Evolutionary conservation across 2,888 invertebrate genomes (phyloP).

Genomic region (Pachycephus smyrnensis): DNA sequence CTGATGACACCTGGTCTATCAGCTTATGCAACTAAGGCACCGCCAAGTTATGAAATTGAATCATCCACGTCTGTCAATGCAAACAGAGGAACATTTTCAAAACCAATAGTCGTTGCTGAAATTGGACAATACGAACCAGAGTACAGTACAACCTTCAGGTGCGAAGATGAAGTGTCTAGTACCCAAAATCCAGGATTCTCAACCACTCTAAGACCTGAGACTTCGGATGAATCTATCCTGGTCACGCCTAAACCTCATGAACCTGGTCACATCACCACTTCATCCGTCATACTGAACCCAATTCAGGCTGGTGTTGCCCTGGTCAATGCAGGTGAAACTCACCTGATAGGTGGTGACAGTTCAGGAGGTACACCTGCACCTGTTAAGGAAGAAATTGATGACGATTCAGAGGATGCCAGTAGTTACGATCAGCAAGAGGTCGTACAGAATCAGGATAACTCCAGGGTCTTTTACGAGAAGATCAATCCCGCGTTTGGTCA

Average conservation of each 20-base stretch:
- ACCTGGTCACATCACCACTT: slow-evolving; percentile 39
- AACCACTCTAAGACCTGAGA: not conserved
- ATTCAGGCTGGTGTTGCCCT: slow-evolving; percentile 59
- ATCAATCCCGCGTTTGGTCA: not conserved
- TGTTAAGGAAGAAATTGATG: slow-evolving; percentile 39
- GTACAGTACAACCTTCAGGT: slow-evolving; percentile 44
- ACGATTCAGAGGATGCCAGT: slow-evolving; percentile 33
- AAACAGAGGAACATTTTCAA: slow-evolving; percentile 36
- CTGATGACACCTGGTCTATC: slow-evolving; percentile 12
- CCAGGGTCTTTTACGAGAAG: not conserved
- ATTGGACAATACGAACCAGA: slow-evolving; percentile 29
- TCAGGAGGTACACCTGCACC: slow-evolving; percentile 28
- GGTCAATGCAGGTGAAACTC: slow-evolving; percentile 48
- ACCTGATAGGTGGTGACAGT: slow-evolving; percentile 34
- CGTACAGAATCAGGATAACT: not conserved
- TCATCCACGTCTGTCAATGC: slow-evolving; percentile 8
- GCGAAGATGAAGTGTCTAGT: slow-evolving; percentile 36
- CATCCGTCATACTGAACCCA: slow-evolving; percentile 51
- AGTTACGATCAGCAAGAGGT: not conserved
- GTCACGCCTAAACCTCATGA: slow-evolving; percentile 28
- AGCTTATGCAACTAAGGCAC: slow-evolving; percentile 19
- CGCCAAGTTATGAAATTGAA: slow-evolving; percentile 24
- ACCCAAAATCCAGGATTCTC: slow-evolving; percentile 14
- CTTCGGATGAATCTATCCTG: slow-evolving; percentile 8
- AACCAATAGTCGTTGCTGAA: slow-evolving; percentile 60